Evolutionary conservation across 2,797 vertebrate species (phyloP), one percentile per base, ranked within the genome.

Genomic region (Varecia variegata): DNA sequence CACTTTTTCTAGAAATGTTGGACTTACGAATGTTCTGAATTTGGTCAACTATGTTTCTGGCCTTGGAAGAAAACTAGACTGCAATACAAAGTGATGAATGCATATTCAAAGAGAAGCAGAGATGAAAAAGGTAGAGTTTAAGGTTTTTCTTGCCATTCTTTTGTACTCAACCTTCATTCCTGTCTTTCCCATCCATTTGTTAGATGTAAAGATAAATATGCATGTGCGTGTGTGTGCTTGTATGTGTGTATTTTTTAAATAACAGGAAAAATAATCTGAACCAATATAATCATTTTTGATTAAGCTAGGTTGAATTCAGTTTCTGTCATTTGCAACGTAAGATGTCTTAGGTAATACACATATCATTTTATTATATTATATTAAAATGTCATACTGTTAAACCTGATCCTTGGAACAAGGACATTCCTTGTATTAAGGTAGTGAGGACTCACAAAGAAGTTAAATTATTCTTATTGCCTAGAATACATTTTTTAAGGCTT

Each of bases 221-320:
- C 47, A 32, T 27, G 52, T 5, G 25, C 11, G 3, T 27, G 23
- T 56, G 21, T 56, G 43, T 45, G 43, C 47, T 13, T 18, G 2
- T 40, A 45, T 5, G 13, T 47, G 47, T 3, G 62, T 76, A 83
- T 71, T 76, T 76, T 87, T 91, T 76, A 74, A 56, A 67, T 88
- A 93, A 81, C 47, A 85, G 2, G 5, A 25, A 25, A 10, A 35
- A 27, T 76, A 86, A 4, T n/a, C 30, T 93, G 80, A 88, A 13
- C 30, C 65, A 81, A 81, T 81, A 81, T 43, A 92, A 83, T 93
- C 50, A 89, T 50, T 91, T 94, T 94, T 96, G 21, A 94, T 95
- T 92, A 83, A 77, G 32, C 21, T 88, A 7, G 0, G 1, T 43
- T 88, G 18, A 95, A 30, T 83, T 94, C 10, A 83, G 89, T 96